Percentiles rank a stretch among this genome's conserved stretches.
Conservation (phyloP, 2,797 vertebrate species). For the Anolis apletophallus region DNA sequence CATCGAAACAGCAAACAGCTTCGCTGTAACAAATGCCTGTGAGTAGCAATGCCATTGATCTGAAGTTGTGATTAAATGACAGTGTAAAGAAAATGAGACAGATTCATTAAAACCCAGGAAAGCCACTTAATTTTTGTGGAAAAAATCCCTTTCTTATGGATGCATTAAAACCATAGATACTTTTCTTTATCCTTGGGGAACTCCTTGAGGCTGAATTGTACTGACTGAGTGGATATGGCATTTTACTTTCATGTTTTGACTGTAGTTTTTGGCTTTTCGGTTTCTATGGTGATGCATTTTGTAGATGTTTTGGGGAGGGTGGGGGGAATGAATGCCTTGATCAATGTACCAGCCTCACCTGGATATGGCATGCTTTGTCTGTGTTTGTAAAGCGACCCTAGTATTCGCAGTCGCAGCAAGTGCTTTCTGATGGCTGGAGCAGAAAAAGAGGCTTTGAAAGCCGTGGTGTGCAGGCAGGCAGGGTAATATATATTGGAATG, state of each 20-base stretch:
- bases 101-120: conserved; percentile 8
- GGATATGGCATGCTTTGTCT: conserved; percentile 30
- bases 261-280: conserved; percentile 64
- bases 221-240: conserved; percentile 71
- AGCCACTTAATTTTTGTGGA: conserved; percentile 29
- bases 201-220: conserved; percentile 52
- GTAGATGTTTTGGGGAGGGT: conserved; percentile 14
- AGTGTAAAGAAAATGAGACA: conserved; percentile 46
- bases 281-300: conserved; percentile 72
- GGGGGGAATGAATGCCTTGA: conserved; percentile 44
- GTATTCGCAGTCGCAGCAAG: conserved; percentile 45
- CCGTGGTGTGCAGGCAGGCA: conserved; percentile 69
- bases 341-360: conserved; percentile 29
- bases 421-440: conserved; percentile 60
- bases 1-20: conserved; percentile 99
- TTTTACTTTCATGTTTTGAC: conserved; percentile 69
- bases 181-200: conserved; percentile 56
- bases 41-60: conserved; percentile 79
- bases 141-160: not conserved
- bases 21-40: conserved; percentile 99
- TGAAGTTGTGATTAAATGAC: conserved; percentile 59
- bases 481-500: conserved; percentile 74
- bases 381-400: conserved; percentile 55
- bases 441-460: conserved; percentile 59
- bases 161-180: conserved; percentile 54